Conservation (phyloP, 1,140 invertebrate species). For the Stegodyphus mimosarum region DNA sequence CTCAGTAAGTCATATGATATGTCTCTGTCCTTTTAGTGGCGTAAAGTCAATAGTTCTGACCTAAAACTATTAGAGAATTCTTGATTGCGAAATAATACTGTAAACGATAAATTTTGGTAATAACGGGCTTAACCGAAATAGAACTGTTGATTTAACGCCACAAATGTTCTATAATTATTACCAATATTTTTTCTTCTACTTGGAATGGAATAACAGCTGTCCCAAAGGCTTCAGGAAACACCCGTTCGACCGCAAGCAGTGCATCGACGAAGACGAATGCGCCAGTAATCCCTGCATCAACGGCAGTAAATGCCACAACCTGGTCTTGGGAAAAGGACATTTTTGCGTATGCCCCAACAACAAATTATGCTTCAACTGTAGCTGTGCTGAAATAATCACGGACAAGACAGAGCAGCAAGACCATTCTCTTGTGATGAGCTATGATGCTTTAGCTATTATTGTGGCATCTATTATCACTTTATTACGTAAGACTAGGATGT, state of each 20-base stretch:
- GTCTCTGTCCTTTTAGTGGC: too few relatives aligned
- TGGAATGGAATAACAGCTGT: conserved; percentile 75
- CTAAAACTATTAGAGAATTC: too few relatives aligned
- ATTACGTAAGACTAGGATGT: conserved; percentile 62
- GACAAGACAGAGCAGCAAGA: conserved; percentile 65
- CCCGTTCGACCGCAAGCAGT: conserved; percentile 85
- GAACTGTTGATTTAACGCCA: too few relatives aligned
- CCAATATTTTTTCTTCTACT: too few relatives aligned
- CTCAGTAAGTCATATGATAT: conserved; percentile 78
- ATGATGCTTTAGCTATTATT: conserved; percentile 61
- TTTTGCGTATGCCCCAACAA: conserved; percentile 78
- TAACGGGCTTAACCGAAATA: too few relatives aligned
- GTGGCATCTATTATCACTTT: conserved; percentile 58
- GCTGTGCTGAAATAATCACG: conserved; percentile 81
- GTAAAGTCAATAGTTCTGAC: too few relatives aligned
- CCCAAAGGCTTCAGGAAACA: conserved; percentile 87
- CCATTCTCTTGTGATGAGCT: conserved; percentile 51
- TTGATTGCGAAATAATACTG: too few relatives aligned
- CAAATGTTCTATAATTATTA: too few relatives aligned
- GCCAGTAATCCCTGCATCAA: conserved; percentile 88
- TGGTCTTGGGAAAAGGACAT: conserved; percentile 72
- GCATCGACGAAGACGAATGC: conserved; percentile 93
- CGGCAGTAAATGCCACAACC: conserved; percentile 70
- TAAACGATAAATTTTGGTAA: too few relatives aligned
- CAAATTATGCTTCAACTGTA: conserved; percentile 90